These are phyloP conservation scores for Rafetus swinhoei DNA, from an alignment of 2,113 vertebrate species.

Conservation along the genomic window DNA sequence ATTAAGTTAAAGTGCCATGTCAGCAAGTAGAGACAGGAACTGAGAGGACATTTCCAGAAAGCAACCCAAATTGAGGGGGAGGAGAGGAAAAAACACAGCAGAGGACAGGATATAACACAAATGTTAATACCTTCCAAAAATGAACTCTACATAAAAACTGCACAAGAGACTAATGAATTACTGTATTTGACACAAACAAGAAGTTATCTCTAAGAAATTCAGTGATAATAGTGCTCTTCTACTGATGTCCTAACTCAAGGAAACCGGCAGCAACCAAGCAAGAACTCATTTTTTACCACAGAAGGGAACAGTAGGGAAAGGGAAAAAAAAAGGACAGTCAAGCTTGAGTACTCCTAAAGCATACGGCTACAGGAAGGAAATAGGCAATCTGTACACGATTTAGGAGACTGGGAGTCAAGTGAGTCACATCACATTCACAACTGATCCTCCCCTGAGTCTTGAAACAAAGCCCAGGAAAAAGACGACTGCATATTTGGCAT, in stretches of 20 bases:
- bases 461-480: not conserved
- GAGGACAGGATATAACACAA: slow-evolving; percentile 49
- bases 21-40: slow-evolving; percentile 53
- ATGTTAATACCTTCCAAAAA: slow-evolving; percentile 55
- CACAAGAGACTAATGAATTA: slow-evolving; percentile 49
- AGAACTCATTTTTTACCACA: slow-evolving; percentile 3
- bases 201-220: slow-evolving; percentile 34
- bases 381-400: slow-evolving; percentile 21
- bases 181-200: slow-evolving; percentile 10
- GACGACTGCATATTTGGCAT: not conserved
- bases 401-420: slow-evolving; percentile 43
- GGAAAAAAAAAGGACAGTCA: not conserved
- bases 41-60: slow-evolving; percentile 45
- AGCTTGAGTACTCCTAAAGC: slow-evolving; percentile 38
- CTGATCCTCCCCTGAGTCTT: slow-evolving; percentile 17
- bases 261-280: slow-evolving; percentile 31
- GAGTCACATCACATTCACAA: slow-evolving; percentile 43
- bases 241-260: not conserved
- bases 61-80: not conserved
- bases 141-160: slow-evolving; percentile 20
- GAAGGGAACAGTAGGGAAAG: slow-evolving; percentile 21
- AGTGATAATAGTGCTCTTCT: slow-evolving; percentile 35
- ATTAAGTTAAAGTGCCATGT: slow-evolving; percentile 32
- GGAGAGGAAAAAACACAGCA: not conserved
- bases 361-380: slow-evolving; percentile 14